These are phyloP conservation scores for Furcifer pardalis DNA, from an alignment of 2,797 vertebrate genomes.

Conservation along the genomic window DNA sequence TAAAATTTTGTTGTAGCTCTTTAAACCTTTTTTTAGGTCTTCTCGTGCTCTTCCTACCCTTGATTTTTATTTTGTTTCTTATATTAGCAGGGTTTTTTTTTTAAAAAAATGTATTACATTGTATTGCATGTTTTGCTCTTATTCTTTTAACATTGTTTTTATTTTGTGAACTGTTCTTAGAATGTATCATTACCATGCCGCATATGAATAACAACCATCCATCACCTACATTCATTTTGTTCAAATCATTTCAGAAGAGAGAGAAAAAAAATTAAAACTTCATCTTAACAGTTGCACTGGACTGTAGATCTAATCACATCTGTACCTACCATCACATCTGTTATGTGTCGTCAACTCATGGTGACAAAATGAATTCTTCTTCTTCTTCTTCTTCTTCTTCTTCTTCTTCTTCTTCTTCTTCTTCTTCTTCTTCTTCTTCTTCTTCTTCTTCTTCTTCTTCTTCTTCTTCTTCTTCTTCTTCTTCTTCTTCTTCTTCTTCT, in stretches of 20 bases:
- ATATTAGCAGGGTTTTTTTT: background rate
- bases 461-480: no score
- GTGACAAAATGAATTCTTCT: no score
- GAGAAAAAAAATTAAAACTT: background rate
- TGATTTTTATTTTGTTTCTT: background rate
- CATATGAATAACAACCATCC: background rate
- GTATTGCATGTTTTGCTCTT: background rate
- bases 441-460: no score
- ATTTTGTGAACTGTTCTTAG: background rate
- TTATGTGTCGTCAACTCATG: no score
- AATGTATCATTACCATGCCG: background rate
- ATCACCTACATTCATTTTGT: background rate
- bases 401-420: no score
- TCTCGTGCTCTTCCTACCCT: background rate
- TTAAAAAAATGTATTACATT: background rate
- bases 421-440: no score
- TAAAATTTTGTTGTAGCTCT: background rate
- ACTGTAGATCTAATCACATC: background rate
- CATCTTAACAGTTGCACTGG: background rate
- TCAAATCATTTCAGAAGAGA: background rate
- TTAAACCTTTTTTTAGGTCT: background rate
- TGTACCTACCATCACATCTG: no score
- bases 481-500: no score
- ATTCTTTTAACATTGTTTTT: background rate
- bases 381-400: no score